Evolutionary conservation across 1,140 invertebrate species (phyloP), one percentile per base, ranked within the genome.

Genomic region (Drosophila littoralis): DNA sequence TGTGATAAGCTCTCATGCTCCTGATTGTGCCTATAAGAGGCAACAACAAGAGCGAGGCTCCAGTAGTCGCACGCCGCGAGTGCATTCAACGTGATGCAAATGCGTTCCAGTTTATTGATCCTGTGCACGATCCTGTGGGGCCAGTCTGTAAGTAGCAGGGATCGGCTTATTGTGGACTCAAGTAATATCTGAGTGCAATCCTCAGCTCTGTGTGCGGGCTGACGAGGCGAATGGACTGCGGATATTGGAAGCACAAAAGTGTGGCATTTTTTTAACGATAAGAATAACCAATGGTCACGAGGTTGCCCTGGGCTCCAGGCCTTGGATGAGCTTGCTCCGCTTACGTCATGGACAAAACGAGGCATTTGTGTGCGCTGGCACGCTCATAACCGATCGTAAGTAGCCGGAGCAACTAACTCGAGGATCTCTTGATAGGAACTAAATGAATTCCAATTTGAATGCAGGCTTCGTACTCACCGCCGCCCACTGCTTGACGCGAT

Each of bases 391-490:
- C 1, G 15, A 72, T 8, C 68, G 74, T 76, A 60, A 60, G 74
- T 17, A 2, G 17, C 17, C 17, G 17, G 17, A 17, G 17, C 17
- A 17, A 35, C 8, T 4, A 10, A 7, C 6, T 15, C 17, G 2
- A 22, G 22, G 22, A 22, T 28, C 22, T 28, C 22, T 28, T 28
- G 22, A 28, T 0, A 28, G 22, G 22, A 28, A 5, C 22, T 28
- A 28, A 28, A 28, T 28, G 4, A 28, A 28, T 5, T 28, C 3
- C 0, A 5, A 28, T 28, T 28, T 5, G 5, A 28, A 28, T 5
- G 22, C 35, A 75, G 73, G 67, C 22, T 75, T 70, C 17, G 52
- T 75, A n/a, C 46, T 75, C 5, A 75, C 73, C 0, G 73, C 73
- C 9, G 73, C 67, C 0, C 73, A 75, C 17, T 75, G 66, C 35